Conservation (phyloP, 2,113 vertebrate genomes). For the Cinclus mexicanus region DNA sequence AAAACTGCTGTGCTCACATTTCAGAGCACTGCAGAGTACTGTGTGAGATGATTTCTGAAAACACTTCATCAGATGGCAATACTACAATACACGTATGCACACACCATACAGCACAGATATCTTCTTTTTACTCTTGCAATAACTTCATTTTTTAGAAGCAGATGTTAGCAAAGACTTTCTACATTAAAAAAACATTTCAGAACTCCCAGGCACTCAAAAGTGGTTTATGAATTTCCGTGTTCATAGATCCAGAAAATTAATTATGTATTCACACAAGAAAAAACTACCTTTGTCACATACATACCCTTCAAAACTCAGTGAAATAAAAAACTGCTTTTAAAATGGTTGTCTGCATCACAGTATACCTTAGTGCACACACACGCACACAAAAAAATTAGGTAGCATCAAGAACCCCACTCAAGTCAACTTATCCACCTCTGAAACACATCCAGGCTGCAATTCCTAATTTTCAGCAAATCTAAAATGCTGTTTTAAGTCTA, state of each 20-base stretch:
- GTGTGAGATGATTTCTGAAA: neutral
- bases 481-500: neutral
- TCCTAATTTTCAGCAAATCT: neutral
- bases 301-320: neutral
- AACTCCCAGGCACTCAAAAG: neutral
- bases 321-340: conserved; percentile 2
- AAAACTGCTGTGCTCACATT: neutral
- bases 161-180: neutral
- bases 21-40: neutral
- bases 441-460: neutral
- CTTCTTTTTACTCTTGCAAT: neutral
- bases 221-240: neutral
- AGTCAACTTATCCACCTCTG: neutral
- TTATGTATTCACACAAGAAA: neutral
- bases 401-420: neutral
- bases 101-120: neutral
- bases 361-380: neutral
- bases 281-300: neutral
- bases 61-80: neutral
- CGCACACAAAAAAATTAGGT: neutral
- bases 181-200: neutral
- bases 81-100: neutral
- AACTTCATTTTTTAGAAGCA: neutral
- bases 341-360: neutral
- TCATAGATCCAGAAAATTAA: neutral